Base-by-base conservation (phyloP, 2,797 vertebrate genomes). In the Enteromius anoplus region DNA sequence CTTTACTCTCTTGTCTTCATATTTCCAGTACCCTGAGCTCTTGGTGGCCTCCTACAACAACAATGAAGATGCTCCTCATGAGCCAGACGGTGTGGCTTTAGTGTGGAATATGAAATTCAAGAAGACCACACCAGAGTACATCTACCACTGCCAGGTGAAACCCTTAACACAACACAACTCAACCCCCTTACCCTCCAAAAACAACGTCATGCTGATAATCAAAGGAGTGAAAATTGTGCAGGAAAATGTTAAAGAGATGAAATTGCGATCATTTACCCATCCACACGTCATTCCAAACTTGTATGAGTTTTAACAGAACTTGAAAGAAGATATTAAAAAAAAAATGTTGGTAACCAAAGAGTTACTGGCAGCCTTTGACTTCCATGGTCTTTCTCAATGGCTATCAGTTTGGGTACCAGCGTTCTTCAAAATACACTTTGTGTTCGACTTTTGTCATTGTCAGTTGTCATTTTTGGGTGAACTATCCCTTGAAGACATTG, bases 21-120 rank as follows among this genome's bases (percentile, higher is more conserved):
- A 55, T 81, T 84, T 82, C 32, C 86, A 99, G 98, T 99, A 98
- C 87, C 97, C 97, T 0, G 98, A 99, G 91, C 88, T 99, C 90
- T 95, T 99, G 93, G 97, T 99, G 29, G 97, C 98, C 51, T 99
- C 98, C 51, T 99, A 99, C 77, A 98, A 97, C 92, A 98, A 98
- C 88, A 99, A 99, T 8, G 97, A 99, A 90, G 97, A 98, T 29
- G 97, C 97, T 42, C 97, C 97, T 23, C 97, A 99, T 85, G 98
- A 99, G 86, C 98, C 98, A 2, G 98, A 99, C 77, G 98, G 97
- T 0, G 97, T 98, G 32, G 96, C 96, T 62, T 93, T 99, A 85
- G 97, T 98, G 62, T 99, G 98, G 98, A 99, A 99, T 92, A 98
- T 98, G 93, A 99, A 99, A 90, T 99, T 99, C 87, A 99, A 98